Evolutionary conservation across 2,888 invertebrate genomes (phyloP).

Genomic region (Amiota minor): DNA sequence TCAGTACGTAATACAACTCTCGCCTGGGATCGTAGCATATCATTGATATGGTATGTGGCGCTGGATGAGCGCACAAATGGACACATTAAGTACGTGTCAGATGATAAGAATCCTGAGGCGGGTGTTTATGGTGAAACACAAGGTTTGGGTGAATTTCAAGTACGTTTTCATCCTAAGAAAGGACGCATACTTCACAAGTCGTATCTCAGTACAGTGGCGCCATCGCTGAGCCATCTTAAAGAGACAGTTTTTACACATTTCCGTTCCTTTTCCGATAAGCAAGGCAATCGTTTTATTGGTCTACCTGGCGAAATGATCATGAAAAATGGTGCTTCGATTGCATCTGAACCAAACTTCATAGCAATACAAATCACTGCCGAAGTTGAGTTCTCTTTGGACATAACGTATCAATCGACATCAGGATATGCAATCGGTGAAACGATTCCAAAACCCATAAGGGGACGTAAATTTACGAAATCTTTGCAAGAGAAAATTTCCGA

Average conservation of each 20-base stretch:
- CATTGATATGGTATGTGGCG: constrained; percentile 87
- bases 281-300: constrained; percentile 76
- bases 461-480: constrained; percentile 79
- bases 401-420: constrained; percentile 86
- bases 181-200: constrained; percentile 82
- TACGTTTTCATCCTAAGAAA: constrained; percentile 70
- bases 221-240: constrained; percentile 81
- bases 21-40: constrained; percentile 71
- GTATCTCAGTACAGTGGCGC: constrained; percentile 81
- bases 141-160: constrained; percentile 84
- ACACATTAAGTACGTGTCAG: constrained; percentile 70
- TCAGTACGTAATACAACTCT: constrained; percentile 74
- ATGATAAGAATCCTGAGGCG: constrained; percentile 67
- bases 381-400: constrained; percentile 87
- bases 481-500: constrained; percentile 77
- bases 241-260: constrained; percentile 84
- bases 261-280: constrained; percentile 76
- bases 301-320: constrained; percentile 78
- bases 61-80: constrained; percentile 83
- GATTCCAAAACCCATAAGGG: constrained; percentile 75
- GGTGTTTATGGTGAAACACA: constrained; percentile 81
- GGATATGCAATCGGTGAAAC: constrained; percentile 74
- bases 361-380: constrained; percentile 84
- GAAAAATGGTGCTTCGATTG: constrained; percentile 73
- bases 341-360: constrained; percentile 83